Conservation (phyloP, 2,888 invertebrate species). For the Metallyticus violacea region DNA sequence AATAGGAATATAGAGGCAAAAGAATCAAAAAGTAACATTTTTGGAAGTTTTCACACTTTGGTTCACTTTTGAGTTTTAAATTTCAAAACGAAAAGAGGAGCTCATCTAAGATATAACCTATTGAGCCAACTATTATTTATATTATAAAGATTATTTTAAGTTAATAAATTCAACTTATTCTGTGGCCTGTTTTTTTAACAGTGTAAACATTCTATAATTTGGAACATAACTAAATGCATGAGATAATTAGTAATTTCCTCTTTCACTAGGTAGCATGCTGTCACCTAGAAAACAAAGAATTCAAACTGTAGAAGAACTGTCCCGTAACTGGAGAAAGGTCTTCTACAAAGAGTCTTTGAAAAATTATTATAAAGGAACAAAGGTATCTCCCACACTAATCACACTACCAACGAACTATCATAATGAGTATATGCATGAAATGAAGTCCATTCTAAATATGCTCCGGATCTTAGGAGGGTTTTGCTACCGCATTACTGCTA, state of each 20-base stretch:
- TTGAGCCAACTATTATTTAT: too few species aligned
- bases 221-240: too few species aligned
- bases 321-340: not conserved
- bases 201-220: too few species aligned
- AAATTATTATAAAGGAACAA: not conserved
- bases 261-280: not conserved
- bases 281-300: not conserved
- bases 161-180: too few species aligned
- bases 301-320: not conserved
- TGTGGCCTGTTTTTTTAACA: too few species aligned
- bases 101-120: too few species aligned
- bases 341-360: not conserved
- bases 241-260: not conserved
- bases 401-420: not conserved
- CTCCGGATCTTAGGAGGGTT: not conserved
- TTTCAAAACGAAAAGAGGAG: too few species aligned
- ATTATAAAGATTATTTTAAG: too few species aligned
- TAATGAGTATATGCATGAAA: not conserved
- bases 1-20: too few species aligned
- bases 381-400: not conserved
- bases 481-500: not conserved
- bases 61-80: too few species aligned
- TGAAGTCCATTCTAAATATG: not conserved
- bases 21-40: too few species aligned
- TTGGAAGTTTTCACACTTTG: too few species aligned